Evolutionary conservation across 2,888 invertebrate genomes (phyloP), one percentile per base, ranked within the genome.

Genomic region (Sinhomidia bicolor): DNA sequence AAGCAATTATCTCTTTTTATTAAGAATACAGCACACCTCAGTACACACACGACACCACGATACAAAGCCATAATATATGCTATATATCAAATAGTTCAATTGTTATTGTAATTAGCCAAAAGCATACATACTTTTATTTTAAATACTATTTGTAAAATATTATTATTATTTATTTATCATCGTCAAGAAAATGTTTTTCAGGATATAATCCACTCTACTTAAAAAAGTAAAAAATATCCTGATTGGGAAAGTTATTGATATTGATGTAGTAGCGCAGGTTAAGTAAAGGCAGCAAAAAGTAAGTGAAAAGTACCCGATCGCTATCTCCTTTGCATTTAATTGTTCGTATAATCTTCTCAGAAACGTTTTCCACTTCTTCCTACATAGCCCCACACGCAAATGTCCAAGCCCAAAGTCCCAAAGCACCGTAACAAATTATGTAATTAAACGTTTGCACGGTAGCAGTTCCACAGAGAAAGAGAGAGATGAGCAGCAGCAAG

Each of bases 291-390:
- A 47, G 47, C 47, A 14, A 1, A n/a, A 57, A 57, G 17, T 62
- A n/a, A n/a, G n/a, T n/a, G n/a, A 74, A 51, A 54, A 81, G 54
- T 91, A 91, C 91, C 91, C 90, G 89, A 76, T 90, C 90, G 71
- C 60, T 68, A 29, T 82, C 82, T 85, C 88, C 89, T 88, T 85
- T 90, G 29, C 81, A 76, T 78, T 88, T 90, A 47, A 91, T 81
- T 54, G 87, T 89, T 85, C 91, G 88, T 32, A 89, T 84, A 78
- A 89, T 85, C 80, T 68, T 88, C 85, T 91, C 91, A 10, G 89
- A 87, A 60, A 90, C 82, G 82, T 90, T 90, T 83, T 90, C 90
- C 88, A 85, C 88, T 78, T 91, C 91, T 78, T 91, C 91, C 91
- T 90, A 29, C 83, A 20, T 17, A 60, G 17, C 57, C 71, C 54